Evolutionary conservation across 2,888 invertebrate species (phyloP).

Genomic region (Diaperis boleti): DNA sequence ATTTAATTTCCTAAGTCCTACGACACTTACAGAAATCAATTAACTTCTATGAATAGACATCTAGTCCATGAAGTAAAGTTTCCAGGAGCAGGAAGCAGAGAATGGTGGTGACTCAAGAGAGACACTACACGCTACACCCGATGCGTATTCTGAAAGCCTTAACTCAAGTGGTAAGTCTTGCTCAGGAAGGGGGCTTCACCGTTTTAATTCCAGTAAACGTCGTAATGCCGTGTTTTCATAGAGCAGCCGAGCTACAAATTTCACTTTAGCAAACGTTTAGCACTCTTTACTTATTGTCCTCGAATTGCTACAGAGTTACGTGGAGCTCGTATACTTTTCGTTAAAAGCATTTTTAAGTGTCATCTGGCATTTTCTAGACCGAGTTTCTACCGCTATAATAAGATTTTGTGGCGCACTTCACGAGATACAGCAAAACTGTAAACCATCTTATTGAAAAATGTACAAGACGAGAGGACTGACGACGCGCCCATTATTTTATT

Average conservation of each 20-base stretch:
- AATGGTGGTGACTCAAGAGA: too few relatives aligned
- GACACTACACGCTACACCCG: too few relatives aligned
- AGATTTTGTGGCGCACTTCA: constrained; percentile 36
- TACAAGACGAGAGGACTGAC: constrained; percentile 31
- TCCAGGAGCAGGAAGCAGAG: too few relatives aligned
- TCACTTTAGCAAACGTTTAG: constrained; percentile 21
- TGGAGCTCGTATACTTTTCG: constrained; percentile 31
- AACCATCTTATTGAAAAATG: constrained; percentile 42
- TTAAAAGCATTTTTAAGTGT: constrained; percentile 43
- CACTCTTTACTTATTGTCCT: constrained; percentile 8
- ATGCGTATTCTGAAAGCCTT: too few relatives aligned
- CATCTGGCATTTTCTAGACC: constrained; percentile 39
- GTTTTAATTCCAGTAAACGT: too few relatives aligned
- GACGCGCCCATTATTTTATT: constrained; percentile 39
- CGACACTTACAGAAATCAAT: too few relatives aligned
- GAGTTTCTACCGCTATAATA: constrained; percentile 39
- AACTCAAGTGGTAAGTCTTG: too few relatives aligned
- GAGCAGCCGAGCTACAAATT: neutral
- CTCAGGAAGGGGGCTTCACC: too few relatives aligned
- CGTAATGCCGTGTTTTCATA: too few relatives aligned
- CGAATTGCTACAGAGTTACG: constrained; percentile 35
- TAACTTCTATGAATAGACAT: too few relatives aligned
- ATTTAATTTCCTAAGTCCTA: too few relatives aligned
- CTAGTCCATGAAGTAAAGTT: too few relatives aligned
- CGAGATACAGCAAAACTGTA: constrained; percentile 28